These are phyloP conservation scores for Pitta sordida DNA, from an alignment of 2,113 vertebrate species.

Conservation along the genomic window DNA sequence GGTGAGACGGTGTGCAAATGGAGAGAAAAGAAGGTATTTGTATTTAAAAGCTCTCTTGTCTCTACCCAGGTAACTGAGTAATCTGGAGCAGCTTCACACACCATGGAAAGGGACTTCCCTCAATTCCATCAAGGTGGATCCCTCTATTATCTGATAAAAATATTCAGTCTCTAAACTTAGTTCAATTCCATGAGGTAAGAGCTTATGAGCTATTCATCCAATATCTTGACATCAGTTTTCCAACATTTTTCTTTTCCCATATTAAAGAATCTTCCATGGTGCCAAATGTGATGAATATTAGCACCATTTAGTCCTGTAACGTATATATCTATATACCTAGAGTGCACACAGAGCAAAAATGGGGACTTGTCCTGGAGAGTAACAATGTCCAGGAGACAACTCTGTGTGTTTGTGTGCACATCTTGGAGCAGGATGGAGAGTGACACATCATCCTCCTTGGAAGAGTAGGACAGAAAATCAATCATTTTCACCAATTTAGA, in stretches of 20 bases:
- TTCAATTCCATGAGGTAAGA: not conserved
- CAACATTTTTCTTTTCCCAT: not conserved
- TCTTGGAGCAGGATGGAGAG: not conserved
- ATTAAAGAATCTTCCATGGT: not conserved
- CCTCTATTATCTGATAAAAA: not conserved
- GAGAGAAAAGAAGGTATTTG: not conserved
- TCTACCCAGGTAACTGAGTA: not conserved
- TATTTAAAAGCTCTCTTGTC: not conserved
- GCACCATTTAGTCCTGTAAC: too few species aligned
- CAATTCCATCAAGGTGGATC: not conserved
- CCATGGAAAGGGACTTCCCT: not conserved
- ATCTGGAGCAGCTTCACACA: not conserved
- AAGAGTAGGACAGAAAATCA: not conserved
- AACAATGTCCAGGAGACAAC: not conserved
- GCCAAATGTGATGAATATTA: too few species aligned
- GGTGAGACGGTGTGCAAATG: fast-evolving
- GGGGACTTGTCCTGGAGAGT: not conserved
- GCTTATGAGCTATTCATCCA: not conserved
- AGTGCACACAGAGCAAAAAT: not conserved
- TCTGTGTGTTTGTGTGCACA: not conserved
- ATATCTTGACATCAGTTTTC: not conserved
- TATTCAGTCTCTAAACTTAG: not conserved
- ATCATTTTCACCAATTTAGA: not conserved
- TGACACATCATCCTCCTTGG: not conserved
- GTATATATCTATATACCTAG: too few species aligned